Evolutionary conservation across 2,888 invertebrate genomes (phyloP), one percentile per base, ranked within the genome.

Genomic region (Ectemnius continuus): DNA sequence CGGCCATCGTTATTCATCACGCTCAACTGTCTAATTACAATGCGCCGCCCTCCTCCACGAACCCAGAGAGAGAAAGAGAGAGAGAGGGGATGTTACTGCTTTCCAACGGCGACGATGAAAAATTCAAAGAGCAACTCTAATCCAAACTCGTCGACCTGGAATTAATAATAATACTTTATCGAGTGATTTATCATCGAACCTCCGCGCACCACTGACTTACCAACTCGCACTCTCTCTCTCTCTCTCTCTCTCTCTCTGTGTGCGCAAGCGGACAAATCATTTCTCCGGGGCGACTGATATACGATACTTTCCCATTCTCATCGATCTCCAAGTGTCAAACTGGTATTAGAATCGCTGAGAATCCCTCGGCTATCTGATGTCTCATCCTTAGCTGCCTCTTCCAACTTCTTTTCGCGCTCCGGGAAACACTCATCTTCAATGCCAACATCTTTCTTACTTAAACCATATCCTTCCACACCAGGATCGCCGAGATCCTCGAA

Each of bases 311-410:
- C 72, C 76, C 82, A 80, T 81, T 73, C 83, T 74, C 81, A 81
- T 81, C 81, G 82, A 81, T 81, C 82, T 78, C 83, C 56, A 76
- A 79, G 82, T 82, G 79, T 80, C 80, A 71, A 81, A 80, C 82
- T 81, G 82, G 76, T 71, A 80, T 80, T 78, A 81, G 76, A 73
- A 82, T 73, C 79, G 60, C 61, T 20, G 67, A 78, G 78, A 73
- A 78, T 73, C 78, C 66, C 2, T 23, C 67, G 52, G 68, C 62
- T 36, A 36, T 36, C 36, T 36, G 73, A 61, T 73, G 79, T 78
- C 81, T 76, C 68, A 63, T 67, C 67, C 61, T 65, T 71, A 56
- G 61, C 58, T 63, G n/a, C 59, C 59, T 26, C 48, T 45, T 23
- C 36, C 18, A 20, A n/a, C 52, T 52, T 52, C 52, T 52, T 16